These are phyloP conservation scores for Lamprotornis superbus DNA, from an alignment of 2,113 vertebrate genomes.

Conservation along the genomic window DNA sequence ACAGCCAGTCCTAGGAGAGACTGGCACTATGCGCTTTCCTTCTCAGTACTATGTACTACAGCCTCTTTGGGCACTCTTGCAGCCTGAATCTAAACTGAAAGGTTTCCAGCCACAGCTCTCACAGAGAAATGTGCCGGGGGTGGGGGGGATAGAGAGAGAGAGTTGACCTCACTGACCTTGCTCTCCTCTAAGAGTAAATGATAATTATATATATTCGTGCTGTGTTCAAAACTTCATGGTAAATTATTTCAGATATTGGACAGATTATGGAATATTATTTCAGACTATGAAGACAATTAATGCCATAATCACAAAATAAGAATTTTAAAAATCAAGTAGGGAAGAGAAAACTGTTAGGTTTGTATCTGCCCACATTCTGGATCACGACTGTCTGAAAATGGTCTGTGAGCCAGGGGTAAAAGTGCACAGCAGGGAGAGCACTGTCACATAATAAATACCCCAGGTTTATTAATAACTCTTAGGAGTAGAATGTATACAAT, in stretches of 20 bases:
- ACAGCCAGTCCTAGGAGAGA: neutral
- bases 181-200: neutral
- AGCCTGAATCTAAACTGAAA: neutral
- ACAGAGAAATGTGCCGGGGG: neutral
- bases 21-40: neutral
- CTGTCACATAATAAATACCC: neutral
- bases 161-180: neutral
- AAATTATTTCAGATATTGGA: neutral
- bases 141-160: neutral
- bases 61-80: neutral
- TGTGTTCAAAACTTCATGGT: neutral
- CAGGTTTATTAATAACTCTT: neutral
- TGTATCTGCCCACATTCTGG: neutral
- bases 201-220: neutral
- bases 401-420: neutral
- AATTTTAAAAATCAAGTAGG: neutral
- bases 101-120: neutral
- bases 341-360: neutral
- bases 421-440: neutral
- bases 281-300: neutral
- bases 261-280: neutral
- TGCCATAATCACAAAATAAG: neutral
- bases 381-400: neutral
- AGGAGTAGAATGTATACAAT: neutral
- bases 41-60: neutral